Evolutionary conservation across 92 coral and sea anemone genomes (phyloP).

Genomic region (Phenganax subtilis): DNA sequence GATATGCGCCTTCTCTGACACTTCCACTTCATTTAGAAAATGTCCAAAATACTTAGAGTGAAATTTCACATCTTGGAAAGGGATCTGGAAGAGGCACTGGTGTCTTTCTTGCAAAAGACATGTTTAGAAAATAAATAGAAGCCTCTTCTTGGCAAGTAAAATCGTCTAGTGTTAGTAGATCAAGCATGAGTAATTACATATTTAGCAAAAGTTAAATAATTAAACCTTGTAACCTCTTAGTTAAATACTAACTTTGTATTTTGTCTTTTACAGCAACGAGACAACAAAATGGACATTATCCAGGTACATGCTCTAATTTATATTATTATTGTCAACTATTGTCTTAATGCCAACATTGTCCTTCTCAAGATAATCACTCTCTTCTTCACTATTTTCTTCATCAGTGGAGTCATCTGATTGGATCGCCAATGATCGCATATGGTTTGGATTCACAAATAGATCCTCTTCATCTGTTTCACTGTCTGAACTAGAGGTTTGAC

Average conservation of each 20-base stretch:
- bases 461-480: constrained; percentile 34
- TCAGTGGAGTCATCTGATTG: constrained; percentile 34
- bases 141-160: no score
- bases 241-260: not conserved
- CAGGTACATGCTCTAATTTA: constrained; percentile 8
- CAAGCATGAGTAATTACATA: no score
- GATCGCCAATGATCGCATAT: constrained; percentile 38
- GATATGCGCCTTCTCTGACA: not conserved
- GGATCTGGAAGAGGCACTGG: no score
- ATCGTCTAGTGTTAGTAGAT: no score
- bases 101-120: no score
- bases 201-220: not conserved
- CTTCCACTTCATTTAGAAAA: constrained; percentile 2
- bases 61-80: not conserved
- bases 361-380: not conserved
- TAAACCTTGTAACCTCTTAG: not conserved
- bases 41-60: not conserved
- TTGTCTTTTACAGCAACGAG: no score
- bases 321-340: constrained; percentile 24
- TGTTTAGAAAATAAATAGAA: no score
- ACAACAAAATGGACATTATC: not conserved
- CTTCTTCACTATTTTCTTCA: constrained; percentile 3
- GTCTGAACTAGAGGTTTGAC: constrained; percentile 31
- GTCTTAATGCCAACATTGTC: constrained; percentile 1
- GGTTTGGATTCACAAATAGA: constrained; percentile 47